Evolutionary conservation across 2,113 vertebrate genomes (phyloP).

Genomic region (Rhinolophus sinicus): DNA sequence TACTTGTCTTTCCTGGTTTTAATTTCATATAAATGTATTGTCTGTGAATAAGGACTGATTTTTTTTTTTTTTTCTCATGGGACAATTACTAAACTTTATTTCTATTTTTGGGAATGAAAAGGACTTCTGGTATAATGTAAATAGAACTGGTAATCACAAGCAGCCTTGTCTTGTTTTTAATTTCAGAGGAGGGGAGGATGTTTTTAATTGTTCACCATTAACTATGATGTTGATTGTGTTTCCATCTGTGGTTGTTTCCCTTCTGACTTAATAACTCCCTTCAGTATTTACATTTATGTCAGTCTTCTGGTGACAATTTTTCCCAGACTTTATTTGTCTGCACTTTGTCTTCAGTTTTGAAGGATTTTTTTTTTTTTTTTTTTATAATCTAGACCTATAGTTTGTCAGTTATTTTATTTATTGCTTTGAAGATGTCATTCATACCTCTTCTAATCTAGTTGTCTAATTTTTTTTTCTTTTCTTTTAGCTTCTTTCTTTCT

Average conservation of each 20-base stretch:
- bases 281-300: not conserved
- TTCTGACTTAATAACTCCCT: slow-evolving; percentile 13
- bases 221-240: slow-evolving; percentile 21
- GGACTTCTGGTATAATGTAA: not conserved
- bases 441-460: not conserved
- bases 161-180: not conserved
- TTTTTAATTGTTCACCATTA: slow-evolving; percentile 35
- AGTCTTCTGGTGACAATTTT: slow-evolving; percentile 45
- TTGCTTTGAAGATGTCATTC: not conserved
- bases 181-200: not conserved
- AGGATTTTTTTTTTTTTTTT: not conserved
- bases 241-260: slow-evolving; percentile 14
- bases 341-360: slow-evolving; percentile 22
- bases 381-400: not conserved
- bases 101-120: not conserved
- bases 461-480: not conserved
- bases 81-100: not conserved
- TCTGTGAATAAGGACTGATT: not conserved
- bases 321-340: not conserved
- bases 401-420: slow-evolving; percentile 10
- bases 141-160: not conserved
- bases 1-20: not conserved
- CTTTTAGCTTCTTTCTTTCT: not conserved
- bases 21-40: not conserved
- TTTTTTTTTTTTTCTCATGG: not conserved